Base-by-base conservation (phyloP, 2,797 vertebrate genomes). In the Centroberyx gerrardi region DNA sequence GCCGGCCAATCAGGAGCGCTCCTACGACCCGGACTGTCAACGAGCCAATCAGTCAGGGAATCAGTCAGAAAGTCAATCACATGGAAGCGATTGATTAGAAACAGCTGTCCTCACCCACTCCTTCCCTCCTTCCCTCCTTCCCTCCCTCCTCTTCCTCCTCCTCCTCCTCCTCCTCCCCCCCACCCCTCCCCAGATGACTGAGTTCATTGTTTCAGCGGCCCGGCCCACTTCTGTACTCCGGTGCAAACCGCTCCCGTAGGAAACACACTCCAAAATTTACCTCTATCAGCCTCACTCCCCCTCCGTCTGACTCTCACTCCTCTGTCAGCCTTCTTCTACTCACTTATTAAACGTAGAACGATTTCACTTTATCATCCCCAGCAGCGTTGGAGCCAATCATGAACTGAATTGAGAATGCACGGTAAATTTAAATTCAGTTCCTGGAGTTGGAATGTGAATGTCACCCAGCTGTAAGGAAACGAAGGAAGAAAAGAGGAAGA, bases 1-100 rank as follows among this genome's bases (percentile, higher is more conserved):
- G 22, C 13, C 60, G 1, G 28, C 44, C 44, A 64, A 33, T 49
- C 27, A 28, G 38, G 4, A 33, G 33, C 33, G 33, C 4, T 7
- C 33, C 7, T 5, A 33, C 33, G 38, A 76, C 64, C 64, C 6
- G 13, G 3, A 4, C 65, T 15, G 8, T 73, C 73, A 68, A 10
- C 54, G 12, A 33, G 56, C 62, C 72, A 14, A 28, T 56, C 54
- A 51, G 51, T 71, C 74, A 73, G 62, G 51, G 78, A 80, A 76
- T 68, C 72, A 59, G 46, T 74, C 65, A 68, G 40, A 46, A 49
- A 76, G 83, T 92, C 89, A 87, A 92, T 95, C 93, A 93, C 87
- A 90, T 92, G 88, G 88, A 88, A 80, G 84, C 74, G 75, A 91
- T 81, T 95, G 92, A 96, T 95, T 92, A 83, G 86, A 95, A 96